A percentile compares a stretch with the other conserved stretches of the same genome.
These are phyloP conservation scores for Semnornis frantzii DNA, from an alignment of 2,113 vertebrate genomes.

Conservation along the genomic window DNA sequence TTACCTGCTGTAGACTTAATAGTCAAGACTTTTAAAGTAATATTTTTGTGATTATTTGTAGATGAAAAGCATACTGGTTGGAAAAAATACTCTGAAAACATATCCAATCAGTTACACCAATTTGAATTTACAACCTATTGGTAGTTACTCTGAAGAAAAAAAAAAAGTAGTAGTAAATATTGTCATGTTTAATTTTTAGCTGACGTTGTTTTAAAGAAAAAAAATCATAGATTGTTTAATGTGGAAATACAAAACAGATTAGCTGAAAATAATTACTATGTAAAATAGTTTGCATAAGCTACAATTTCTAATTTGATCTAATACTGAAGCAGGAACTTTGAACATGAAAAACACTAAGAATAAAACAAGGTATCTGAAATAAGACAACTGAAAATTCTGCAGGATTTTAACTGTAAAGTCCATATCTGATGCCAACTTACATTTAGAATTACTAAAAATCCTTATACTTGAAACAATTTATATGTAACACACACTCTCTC, in stretches of 20 bases:
- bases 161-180: not conserved
- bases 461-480: not conserved
- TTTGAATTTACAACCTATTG: not conserved
- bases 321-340: not conserved
- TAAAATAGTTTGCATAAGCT: not conserved
- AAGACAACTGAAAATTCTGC: not conserved
- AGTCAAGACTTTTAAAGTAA: not conserved
- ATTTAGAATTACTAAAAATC: not conserved
- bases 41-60: not conserved
- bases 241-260: not conserved
- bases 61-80: not conserved
- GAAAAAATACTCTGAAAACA: not conserved
- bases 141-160: not conserved
- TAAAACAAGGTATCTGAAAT: not conserved
- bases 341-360: not conserved
- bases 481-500: not conserved
- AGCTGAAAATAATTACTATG: not conserved
- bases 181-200: not conserved
- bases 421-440: not conserved
- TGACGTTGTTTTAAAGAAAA: not conserved
- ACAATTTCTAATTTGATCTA: not conserved
- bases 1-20: not conserved
- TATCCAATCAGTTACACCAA: not conserved
- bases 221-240: not conserved
- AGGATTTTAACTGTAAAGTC: not conserved